Base-by-base conservation (phyloP, 2,113 vertebrate genomes). In the Xiphophorus couchianus region DNA sequence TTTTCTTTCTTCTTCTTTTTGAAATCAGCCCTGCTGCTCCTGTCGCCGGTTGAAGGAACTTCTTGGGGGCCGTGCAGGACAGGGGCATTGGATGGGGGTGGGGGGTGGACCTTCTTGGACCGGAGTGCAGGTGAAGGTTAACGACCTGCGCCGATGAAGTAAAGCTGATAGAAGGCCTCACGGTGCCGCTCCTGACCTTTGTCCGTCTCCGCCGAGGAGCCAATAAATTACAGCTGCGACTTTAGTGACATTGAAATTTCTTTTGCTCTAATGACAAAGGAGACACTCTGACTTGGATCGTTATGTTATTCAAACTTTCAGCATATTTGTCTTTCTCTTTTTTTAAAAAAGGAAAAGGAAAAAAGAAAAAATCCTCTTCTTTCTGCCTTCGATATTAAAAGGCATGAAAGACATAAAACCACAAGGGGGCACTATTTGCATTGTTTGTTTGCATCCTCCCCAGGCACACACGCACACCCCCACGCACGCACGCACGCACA, bases 371-470 rank as follows among this genome's bases (percentile, higher is more conserved):
- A 15, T 58, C 12, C 28, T 42, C 25, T 14, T 74, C 22, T 30
- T 66, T 13, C 44, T 35, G 13, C 30, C 33, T 71, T 37, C 73
- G 1, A 14, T 1, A 69, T 10, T 37, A 5, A 60, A 69, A 68
- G n/a, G 62, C 35, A 37, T 37, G 35, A 37, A 37, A 37, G 10
- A 74, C 71, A 80, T 11, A 22, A 69, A 37, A 80, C 97, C 98
- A 98, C 97, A 95, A 97, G 97, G 96, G 96, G 98, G 97, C 98
- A 97, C 96, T 96, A 94, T 94, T 95, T 95, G 95, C 95, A 93
- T 92, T 97, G 96, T 97, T 94, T 93, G 83, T 94, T 93, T 94
- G 88, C 88, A 78, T 84, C 75, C 68, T 91, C 86, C 85, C 74
- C 63, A 71, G 73, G 83, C 54, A 76, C 68, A 29, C 84, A 58